Conservation (phyloP, 1,140 invertebrate genomes). For the Saccostrea glomerata region DNA sequence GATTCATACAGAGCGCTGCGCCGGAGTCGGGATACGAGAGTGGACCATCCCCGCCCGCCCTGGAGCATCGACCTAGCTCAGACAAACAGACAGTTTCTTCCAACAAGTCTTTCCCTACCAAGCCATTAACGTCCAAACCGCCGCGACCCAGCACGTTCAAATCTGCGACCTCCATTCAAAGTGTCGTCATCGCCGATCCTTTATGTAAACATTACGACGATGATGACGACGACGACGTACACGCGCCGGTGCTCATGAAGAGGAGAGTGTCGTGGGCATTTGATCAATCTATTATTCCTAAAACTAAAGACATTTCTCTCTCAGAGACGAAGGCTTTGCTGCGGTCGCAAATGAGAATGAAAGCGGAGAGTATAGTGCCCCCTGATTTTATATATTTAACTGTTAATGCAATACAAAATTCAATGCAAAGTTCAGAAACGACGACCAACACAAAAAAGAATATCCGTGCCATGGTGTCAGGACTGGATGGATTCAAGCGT, state of each 20-base stretch:
- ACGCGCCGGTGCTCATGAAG: slow-evolving; percentile 47
- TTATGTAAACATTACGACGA: slow-evolving; percentile 57
- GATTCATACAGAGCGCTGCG: slow-evolving; percentile 66
- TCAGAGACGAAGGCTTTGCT: slow-evolving; percentile 77
- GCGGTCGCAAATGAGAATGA: slow-evolving; percentile 77
- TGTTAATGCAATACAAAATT: slow-evolving; percentile 75
- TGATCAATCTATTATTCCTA: slow-evolving; percentile 73
- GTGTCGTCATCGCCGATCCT: slow-evolving; percentile 62
- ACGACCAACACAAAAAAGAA: slow-evolving; percentile 68
- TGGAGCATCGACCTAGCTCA: slow-evolving; percentile 38
- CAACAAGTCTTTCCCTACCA: slow-evolving; percentile 48
- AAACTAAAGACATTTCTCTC: slow-evolving; percentile 71
- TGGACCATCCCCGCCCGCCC: slow-evolving; percentile 34
- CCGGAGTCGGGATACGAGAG: slow-evolving; percentile 56
- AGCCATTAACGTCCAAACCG: slow-evolving; percentile 50
- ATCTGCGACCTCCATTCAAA: slow-evolving; percentile 61
- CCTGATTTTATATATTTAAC: slow-evolving; percentile 78
- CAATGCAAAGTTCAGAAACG: slow-evolving; percentile 68
- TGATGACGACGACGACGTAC: slow-evolving; percentile 50
- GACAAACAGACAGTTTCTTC: slow-evolving; percentile 29
- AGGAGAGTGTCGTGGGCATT: slow-evolving; percentile 78
- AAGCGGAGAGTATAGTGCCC: slow-evolving; percentile 71
- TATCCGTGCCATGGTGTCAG: slow-evolving; percentile 60
- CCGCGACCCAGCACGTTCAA: slow-evolving; percentile 64
- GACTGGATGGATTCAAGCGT: slow-evolving; percentile 50